Base-by-base conservation (phyloP, 1,140 invertebrate species). In the Lysiphlebus fabarum region DNA sequence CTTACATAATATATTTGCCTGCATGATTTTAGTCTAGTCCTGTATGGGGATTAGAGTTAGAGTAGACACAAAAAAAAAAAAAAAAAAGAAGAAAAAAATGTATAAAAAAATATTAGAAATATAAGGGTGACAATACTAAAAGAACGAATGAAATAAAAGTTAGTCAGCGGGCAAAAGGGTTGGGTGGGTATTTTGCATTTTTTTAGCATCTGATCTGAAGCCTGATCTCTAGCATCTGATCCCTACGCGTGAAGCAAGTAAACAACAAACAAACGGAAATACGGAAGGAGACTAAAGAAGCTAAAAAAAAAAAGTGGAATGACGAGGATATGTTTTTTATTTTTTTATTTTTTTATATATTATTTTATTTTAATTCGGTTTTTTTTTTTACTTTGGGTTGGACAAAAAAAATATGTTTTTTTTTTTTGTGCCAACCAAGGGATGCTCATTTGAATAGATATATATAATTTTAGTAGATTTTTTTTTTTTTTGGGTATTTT, bases 381-480 rank as follows among this genome's bases (percentile, higher is more conserved):
- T 41, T 14, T 41, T 8, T 34, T 53, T 54, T 54, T 54, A 17
- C 17, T 17, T 17, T 17, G 17, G 17, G 17, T 17, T 17, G 17
- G 17, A 7, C 38, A 7, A 40, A 40, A 40, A 40, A 51, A 37
- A 51, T 37, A 14, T 10, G 5, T 34, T 45, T 53, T 58, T 58
- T 41, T 10, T 10, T n/a, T n/a, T n/a, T n/a, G n/a, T n/a, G n/a
- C 33, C 26, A 7, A 43, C 49, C 33, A 47, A 48, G 44, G 17
- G 65, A 50, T 68, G 66, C 67, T 75, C 71, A 71, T 75, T 75
- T 75, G 68, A 74, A 75, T 75, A 71, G 67, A 72, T 70, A 72
- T 58, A 48, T 50, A 48, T 45, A 36, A 41, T 54, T 60, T 53
- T 51, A 53, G 17, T 17, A 17, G 17, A 17, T 17, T 17, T 17